Conservation (phyloP, 2,888 invertebrate genomes). For the Xestia sexstrigata region DNA sequence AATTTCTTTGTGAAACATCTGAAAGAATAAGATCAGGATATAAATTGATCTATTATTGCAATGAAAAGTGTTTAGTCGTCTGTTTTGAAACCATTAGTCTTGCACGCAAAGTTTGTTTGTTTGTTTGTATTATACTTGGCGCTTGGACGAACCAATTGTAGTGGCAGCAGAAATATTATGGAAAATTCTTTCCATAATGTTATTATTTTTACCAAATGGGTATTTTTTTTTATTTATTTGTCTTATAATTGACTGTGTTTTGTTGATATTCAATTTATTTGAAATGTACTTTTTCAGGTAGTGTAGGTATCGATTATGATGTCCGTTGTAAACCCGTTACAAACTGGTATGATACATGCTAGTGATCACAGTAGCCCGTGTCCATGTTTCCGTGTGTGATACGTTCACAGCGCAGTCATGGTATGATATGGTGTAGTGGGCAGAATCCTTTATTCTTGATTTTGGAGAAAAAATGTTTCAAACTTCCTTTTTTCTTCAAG, state of each 20-base stretch:
- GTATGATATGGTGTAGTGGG: background rate
- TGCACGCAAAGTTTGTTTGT: slow-evolving; percentile 30
- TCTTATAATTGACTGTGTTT: background rate
- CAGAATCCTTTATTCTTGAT: background rate
- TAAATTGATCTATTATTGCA: slow-evolving; percentile 51
- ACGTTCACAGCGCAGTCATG: background rate
- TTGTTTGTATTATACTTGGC: slow-evolving; percentile 58
- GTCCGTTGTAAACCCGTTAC: too few species aligned
- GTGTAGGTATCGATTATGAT: background rate
- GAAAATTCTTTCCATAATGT: background rate
- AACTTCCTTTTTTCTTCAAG: background rate
- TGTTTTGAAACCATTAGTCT: slow-evolving; percentile 36
- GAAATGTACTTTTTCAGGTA: background rate
- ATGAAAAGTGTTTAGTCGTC: slow-evolving; percentile 36
- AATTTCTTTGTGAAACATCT: slow-evolving; percentile 43
- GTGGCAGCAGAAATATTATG: slow-evolving; percentile 9
- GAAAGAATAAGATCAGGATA: slow-evolving; percentile 50
- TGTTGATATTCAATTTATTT: background rate
- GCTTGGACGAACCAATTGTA: slow-evolving; percentile 21
- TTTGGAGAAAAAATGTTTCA: background rate
- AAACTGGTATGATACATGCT: too few species aligned
- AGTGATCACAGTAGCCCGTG: too few species aligned
- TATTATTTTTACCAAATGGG: too few species aligned
- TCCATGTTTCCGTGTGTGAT: background rate
- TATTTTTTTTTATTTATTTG: background rate